Base-by-base conservation (phyloP, 2,113 vertebrate species). In the Castor canadensis region DNA sequence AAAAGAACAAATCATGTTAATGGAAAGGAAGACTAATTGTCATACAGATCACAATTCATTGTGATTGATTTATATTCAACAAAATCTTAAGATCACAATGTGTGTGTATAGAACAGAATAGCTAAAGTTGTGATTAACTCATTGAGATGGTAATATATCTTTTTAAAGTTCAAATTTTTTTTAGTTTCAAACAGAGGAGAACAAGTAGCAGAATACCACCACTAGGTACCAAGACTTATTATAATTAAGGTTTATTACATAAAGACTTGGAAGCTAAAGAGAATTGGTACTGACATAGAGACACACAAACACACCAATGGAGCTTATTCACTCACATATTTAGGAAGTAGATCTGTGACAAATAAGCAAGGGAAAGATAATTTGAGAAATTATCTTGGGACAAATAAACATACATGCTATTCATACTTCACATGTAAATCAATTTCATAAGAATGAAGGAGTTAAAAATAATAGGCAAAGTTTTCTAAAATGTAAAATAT, bases 1-100 rank as follows among this genome's bases (percentile, higher is more conserved):
- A n/a, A 87, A 95, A 87, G 40, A 71, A 75, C 45, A 96, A 90
- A 76, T 38, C 30, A 72, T 60, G 19, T 77, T 95, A 89, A 83
- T 38, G 82, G 87, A 85, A 15, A 86, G 28, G 26, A 71, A 81
- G 56, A 49, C 16, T 91, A 26, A 85, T 77, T 85, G 93, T n/a
- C 30, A 60, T 47, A 69, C 87, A 81, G 47, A 54, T 43, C 84
- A 87, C 9, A 91, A 75, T 73, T 86, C 88, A 54, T 12, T 93
- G 67, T 92, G 86, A 90, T n/a, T 87, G 56, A 85, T 75, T 89
- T 79, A 87, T 5, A 85, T 71, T 45, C 58, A 60, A 86, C 72
- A 93, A 77, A 88, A 77, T 58, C 73, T 19, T 40, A 91, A 67
- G 90, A 71, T 88, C 73, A 54, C n/a, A 43, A 9, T 82, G 43